Evolutionary conservation across 2,888 invertebrate species (phyloP).

Genomic region (Lasioglossum vierecki): DNA sequence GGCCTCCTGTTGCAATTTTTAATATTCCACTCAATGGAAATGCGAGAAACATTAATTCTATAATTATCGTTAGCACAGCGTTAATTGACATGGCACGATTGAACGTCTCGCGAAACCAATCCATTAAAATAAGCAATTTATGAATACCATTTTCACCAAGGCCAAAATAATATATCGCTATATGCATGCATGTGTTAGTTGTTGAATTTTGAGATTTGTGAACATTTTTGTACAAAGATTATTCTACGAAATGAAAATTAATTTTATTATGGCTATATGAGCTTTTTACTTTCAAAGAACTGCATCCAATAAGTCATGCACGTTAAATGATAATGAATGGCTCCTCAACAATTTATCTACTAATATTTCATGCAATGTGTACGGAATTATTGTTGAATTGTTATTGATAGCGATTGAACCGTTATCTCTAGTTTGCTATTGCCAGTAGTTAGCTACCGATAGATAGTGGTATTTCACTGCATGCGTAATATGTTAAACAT

Average conservation of each 20-base stretch:
- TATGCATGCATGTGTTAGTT: constrained; percentile 48
- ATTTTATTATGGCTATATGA: constrained; percentile 16
- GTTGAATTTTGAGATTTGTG: background rate
- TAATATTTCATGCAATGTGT: constrained; percentile 47
- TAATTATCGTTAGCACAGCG: background rate
- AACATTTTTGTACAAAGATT: background rate
- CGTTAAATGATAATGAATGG: constrained; percentile 38
- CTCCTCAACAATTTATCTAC: constrained; percentile 19
- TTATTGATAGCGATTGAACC: constrained; percentile 2
- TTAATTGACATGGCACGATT: constrained; percentile 15
- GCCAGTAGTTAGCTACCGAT: constrained; percentile 27
- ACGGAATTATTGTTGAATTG: background rate
- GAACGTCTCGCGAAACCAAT: background rate
- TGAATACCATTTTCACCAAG: background rate
- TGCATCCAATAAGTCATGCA: constrained; percentile 67
- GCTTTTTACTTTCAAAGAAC: constrained; percentile 27
- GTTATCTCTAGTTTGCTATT: background rate
- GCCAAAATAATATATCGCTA: constrained; percentile 19
- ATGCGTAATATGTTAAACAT: constrained; percentile 8
- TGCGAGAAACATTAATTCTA: constrained; percentile 13
- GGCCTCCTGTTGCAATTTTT: constrained; percentile 74
- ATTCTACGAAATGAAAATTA: background rate
- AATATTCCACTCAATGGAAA: constrained; percentile 56
- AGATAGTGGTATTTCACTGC: background rate
- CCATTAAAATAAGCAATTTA: constrained; percentile 29